Evolutionary conservation across 2,888 invertebrate genomes (phyloP), one percentile per base, ranked within the genome.

Genomic region (Lithophane leautieri): DNA sequence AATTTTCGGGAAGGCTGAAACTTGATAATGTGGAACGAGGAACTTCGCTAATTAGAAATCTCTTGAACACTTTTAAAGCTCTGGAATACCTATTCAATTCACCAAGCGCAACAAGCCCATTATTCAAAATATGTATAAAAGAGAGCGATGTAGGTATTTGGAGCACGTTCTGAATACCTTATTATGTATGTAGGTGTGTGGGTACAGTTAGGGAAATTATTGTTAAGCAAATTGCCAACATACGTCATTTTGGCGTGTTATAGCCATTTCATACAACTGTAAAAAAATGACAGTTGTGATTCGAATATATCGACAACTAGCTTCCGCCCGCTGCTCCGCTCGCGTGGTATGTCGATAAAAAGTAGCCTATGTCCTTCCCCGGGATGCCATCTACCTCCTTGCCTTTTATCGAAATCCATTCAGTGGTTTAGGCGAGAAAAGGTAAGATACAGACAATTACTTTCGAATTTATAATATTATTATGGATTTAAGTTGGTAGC

Each of bases 1-100:
- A 77, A 61, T 77, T 82, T 69, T 40, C 54, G 28, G n/a, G 25
- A 69, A 81, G 22, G 70, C 60, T 47, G 58, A 73, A 82, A 62
- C 67, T 68, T 73, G n/a, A 66, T 62, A 54, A 67, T 67, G 14
- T 52, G 54, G 52, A 12, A 67, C 52, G 69, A 34, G 47, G 34
- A 82, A 75, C 70, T 82, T 73, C 34, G 50, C 56, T 67, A 70
- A 77, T 77, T 62, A 65, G 56, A 67, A 79, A 58, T 62, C 28
- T 9, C 28, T 63, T 62, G 62, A 67, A 58, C 65, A 56, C 19
- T 9, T 67, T 61, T 56, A 61, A 70, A 83, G 79, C 42, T 78
- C 22, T n/a, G 14, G 52, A 70, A 70, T 79, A 56, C 16, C 9
- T 34, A 66, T 61, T 47, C 16, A 14, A 60, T 82, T 60, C 16